A percentile compares a stretch with the other conserved stretches of the same genome.
Conservation (phyloP, 2,888 invertebrate genomes). For the Allygus modestus region DNA sequence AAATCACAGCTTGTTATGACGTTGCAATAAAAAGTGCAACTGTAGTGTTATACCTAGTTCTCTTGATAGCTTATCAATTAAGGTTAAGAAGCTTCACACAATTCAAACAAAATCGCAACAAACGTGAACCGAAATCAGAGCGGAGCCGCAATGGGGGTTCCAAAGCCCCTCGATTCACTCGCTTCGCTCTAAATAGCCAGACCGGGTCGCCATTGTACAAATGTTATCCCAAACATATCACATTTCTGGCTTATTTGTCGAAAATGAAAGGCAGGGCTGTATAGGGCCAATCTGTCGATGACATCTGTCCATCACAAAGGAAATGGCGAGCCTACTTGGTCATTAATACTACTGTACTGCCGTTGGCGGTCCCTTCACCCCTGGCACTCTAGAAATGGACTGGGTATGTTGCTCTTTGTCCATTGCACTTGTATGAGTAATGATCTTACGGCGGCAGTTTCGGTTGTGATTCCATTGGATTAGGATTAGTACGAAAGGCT, state of each 20-base stretch:
- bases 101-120: not conserved
- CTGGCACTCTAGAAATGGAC: not conserved
- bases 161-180: conserved; percentile 13
- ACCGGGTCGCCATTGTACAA: conserved; percentile 53
- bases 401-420: too few species aligned
- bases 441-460: too few species aligned
- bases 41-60: too few species aligned
- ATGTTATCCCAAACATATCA: conserved; percentile 57
- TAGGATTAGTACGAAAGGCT: too few species aligned
- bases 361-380: not conserved
- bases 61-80: too few species aligned
- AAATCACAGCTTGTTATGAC: too few species aligned
- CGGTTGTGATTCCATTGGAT: too few species aligned
- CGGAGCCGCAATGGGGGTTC: not conserved
- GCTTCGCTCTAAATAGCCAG: conserved; percentile 36
- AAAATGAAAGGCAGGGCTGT: conserved; percentile 31
- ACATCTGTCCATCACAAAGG: conserved; percentile 34
- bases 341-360: conserved; percentile 18
- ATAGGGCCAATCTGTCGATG: conserved; percentile 34
- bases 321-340: conserved; percentile 11
- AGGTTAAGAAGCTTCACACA: too few species aligned
- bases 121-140: not conserved
- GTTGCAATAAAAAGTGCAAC: too few species aligned
- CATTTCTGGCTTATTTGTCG: conserved; percentile 56
- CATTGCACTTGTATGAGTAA: too few species aligned